phyloP scores from a whole-genome alignment of 30 jellyfish, hydroid and myxozoan species.

The Haliclystus octoradiatus region DNA sequence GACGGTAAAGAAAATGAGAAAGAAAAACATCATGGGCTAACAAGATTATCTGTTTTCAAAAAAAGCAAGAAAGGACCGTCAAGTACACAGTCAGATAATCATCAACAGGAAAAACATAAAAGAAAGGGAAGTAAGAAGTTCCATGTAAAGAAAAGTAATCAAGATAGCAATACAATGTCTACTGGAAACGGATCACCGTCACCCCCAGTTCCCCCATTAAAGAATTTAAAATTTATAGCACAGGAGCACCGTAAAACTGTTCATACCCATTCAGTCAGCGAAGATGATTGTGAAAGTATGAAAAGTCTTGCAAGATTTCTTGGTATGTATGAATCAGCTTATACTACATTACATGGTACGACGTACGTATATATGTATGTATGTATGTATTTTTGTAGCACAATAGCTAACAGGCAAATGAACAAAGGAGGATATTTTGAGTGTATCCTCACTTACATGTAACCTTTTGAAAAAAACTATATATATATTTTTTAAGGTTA shows the following conservation, averaged over 20 bases:
- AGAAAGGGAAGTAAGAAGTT: too few relatives aligned
- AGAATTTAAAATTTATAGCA: conserved; percentile 14
- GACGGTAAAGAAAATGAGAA: conserved; percentile 3
- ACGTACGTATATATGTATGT: too few relatives aligned
- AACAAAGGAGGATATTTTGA: too few relatives aligned
- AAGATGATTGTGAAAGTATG: neutral
- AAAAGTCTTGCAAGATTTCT: neutral
- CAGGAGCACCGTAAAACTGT: conserved; percentile 24
- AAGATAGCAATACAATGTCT: conserved; percentile 19
- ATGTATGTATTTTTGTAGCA: too few relatives aligned
- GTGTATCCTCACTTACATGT: too few relatives aligned
- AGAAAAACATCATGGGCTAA: neutral
- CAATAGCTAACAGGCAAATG: too few relatives aligned
- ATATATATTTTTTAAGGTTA: too few relatives aligned
- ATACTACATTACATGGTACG: too few relatives aligned
- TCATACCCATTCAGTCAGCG: neutral
- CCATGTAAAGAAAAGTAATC: conserved; percentile 15
- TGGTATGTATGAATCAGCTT: too few relatives aligned
- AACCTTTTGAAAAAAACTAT: too few relatives aligned
- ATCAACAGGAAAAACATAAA: neutral
- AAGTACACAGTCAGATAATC: neutral
- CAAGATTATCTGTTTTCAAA: neutral
- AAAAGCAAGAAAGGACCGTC: neutral
- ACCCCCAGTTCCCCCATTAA: conserved; percentile 27
- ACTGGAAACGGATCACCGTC: conserved; percentile 18